A percentile compares a stretch with the other conserved stretches of the same genome.
Conservation (phyloP, 2,797 vertebrate genomes). For the Micrastur ruficollis region DNA sequence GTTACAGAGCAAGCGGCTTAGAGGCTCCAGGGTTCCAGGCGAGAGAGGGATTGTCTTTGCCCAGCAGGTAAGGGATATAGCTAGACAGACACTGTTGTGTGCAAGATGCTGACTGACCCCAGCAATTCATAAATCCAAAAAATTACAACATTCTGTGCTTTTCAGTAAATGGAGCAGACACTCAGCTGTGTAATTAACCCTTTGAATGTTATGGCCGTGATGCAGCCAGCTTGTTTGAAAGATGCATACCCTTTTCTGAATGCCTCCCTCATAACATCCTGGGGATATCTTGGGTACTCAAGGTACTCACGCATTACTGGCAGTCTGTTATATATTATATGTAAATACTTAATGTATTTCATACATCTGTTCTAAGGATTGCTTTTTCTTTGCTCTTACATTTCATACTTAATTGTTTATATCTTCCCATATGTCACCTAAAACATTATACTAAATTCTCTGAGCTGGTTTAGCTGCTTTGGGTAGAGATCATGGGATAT, state of each 20-base stretch:
- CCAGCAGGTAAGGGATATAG: conserved; percentile 76
- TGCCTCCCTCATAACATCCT: background rate
- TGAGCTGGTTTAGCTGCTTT: background rate
- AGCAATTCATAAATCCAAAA: conserved; percentile 71
- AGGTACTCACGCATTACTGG: background rate
- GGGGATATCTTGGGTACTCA: background rate
- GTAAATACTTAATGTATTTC: background rate
- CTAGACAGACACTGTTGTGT: conserved; percentile 57
- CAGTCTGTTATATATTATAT: background rate
- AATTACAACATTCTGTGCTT: conserved; percentile 63
- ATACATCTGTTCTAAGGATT: background rate
- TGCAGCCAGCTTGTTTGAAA: background rate
- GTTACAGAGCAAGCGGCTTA: conserved; percentile 78
- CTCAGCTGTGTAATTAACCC: conserved; percentile 60
- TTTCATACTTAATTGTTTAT: background rate
- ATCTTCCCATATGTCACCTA: background rate
- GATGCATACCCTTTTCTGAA: background rate
- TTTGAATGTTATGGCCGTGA: background rate
- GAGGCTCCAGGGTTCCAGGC: conserved; percentile 70
- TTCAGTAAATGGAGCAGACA: conserved; percentile 55
- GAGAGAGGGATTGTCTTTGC: conserved; percentile 76
- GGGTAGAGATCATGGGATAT: background rate
- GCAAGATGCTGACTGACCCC: conserved; percentile 67
- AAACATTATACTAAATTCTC: background rate
- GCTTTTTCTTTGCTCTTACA: background rate